A percentile compares a stretch with the other conserved stretches of the same genome.
Conservation (phyloP, 2,797 vertebrate species). For the Heliangelus exortis region DNA sequence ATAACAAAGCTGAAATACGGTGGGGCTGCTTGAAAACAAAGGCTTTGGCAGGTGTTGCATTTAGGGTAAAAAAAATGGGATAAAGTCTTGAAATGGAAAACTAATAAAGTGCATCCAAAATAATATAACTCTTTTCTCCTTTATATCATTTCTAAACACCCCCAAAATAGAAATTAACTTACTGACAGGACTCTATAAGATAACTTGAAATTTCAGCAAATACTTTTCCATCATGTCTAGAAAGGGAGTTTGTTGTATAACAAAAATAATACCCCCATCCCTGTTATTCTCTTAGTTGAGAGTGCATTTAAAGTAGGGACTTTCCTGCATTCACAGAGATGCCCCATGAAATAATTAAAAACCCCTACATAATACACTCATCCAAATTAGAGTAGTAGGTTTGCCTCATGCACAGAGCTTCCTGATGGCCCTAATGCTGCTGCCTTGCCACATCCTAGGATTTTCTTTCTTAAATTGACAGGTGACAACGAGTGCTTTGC, state of each 20-base stretch:
- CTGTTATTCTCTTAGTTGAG: not conserved
- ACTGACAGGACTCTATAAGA: not conserved
- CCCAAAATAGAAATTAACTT: not conserved
- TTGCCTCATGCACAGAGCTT: not conserved
- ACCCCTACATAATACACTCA: too few species aligned
- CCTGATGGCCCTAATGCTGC: fast-evolving
- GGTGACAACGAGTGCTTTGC: not conserved
- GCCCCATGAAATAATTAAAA: not conserved
- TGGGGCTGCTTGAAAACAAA: not conserved
- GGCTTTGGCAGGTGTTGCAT: not conserved
- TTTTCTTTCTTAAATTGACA: not conserved
- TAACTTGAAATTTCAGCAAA: not conserved
- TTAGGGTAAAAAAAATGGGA: not conserved
- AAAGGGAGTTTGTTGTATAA: not conserved
- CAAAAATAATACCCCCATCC: not conserved
- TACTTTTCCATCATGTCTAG: not conserved
- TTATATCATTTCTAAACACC: not conserved
- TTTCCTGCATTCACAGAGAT: fast-evolving
- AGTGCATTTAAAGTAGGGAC: not conserved
- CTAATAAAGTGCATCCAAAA: not conserved
- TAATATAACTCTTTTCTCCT: not conserved
- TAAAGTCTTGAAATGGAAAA: not conserved
- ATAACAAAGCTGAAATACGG: not conserved
- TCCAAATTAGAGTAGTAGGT: fast-evolving
- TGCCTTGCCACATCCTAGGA: fast-evolving